These are phyloP conservation scores for Drosophila pseudoananassae DNA, from an alignment of 1,140 invertebrate species.

Conservation along the genomic window DNA sequence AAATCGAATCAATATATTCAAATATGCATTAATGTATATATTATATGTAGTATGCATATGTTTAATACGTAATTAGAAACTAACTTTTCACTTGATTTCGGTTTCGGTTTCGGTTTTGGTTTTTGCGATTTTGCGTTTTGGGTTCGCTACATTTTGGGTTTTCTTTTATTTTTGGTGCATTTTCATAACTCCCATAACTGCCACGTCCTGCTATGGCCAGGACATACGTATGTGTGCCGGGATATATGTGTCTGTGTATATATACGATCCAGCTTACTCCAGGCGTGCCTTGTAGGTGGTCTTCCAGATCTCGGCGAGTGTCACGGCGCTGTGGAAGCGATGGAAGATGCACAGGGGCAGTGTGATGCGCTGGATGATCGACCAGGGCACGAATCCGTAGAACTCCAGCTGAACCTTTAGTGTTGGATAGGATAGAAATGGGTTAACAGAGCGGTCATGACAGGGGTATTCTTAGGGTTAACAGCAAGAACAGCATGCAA, in stretches of 20 bases:
- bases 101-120: conserved; percentile 58
- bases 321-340: conserved; percentile 98
- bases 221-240: conserved; percentile 4
- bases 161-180: conserved; percentile 58
- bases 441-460: background rate
- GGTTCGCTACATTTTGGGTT: conserved; percentile 52
- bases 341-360: conserved; percentile 98
- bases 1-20: conserved; percentile 41
- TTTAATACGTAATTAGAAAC: conserved; percentile 75
- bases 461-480: background rate
- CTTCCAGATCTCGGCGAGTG: conserved; percentile 99
- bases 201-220: conserved; percentile 2
- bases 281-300: conserved; percentile 97
- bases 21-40: conserved; percentile 49
- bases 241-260: background rate
- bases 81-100: conserved; percentile 67
- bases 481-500: conserved; percentile 25
- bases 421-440: background rate
- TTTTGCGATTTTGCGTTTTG: conserved; percentile 62
- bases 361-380: conserved; percentile 96
- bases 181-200: conserved; percentile 43
- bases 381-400: conserved; percentile 97
- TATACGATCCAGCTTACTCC: conserved; percentile 86
- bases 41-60: conserved; percentile 58
- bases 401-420: conserved; percentile 92